Conservation (phyloP, 2,113 vertebrate species). For the Chunga burmeisteri region DNA sequence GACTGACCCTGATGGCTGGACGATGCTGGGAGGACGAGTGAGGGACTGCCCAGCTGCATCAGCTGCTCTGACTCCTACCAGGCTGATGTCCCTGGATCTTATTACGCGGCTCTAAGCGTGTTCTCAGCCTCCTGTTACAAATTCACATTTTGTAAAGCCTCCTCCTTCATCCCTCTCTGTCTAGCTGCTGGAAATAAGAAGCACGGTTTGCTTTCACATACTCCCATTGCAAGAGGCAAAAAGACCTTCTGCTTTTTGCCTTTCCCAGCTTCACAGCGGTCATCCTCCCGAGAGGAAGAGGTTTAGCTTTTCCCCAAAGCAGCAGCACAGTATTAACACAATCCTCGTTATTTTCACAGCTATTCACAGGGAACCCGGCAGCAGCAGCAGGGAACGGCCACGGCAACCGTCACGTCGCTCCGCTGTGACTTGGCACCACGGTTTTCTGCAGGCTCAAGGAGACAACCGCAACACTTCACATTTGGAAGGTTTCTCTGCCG, state of each 20-base stretch:
- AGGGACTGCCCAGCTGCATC: background rate
- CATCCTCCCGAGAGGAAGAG: background rate
- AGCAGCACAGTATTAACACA: conserved; percentile 31
- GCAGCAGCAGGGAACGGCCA: background rate
- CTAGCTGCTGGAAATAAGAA: background rate
- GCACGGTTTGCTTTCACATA: background rate
- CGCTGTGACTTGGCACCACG: background rate
- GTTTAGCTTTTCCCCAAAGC: conserved; percentile 2
- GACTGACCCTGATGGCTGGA: background rate
- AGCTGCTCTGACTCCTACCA: background rate
- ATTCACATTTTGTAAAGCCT: background rate
- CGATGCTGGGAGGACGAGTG: background rate
- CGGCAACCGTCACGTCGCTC: background rate
- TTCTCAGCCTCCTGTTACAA: background rate
- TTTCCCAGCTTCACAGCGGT: background rate
- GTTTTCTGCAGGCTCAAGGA: conserved; percentile 18
- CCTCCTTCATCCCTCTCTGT: background rate
- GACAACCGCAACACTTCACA: conserved; percentile 21
- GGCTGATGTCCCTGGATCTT: background rate
- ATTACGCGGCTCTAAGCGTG: background rate
- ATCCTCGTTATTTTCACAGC: conserved; percentile 41
- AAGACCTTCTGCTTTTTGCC: background rate
- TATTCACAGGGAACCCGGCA: conserved; percentile 20
- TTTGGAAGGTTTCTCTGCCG: conserved; percentile 13
- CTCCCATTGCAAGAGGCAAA: background rate